These are phyloP conservation scores for Lethrus apterus DNA, from an alignment of 1,140 invertebrate species.

Conservation along the genomic window DNA sequence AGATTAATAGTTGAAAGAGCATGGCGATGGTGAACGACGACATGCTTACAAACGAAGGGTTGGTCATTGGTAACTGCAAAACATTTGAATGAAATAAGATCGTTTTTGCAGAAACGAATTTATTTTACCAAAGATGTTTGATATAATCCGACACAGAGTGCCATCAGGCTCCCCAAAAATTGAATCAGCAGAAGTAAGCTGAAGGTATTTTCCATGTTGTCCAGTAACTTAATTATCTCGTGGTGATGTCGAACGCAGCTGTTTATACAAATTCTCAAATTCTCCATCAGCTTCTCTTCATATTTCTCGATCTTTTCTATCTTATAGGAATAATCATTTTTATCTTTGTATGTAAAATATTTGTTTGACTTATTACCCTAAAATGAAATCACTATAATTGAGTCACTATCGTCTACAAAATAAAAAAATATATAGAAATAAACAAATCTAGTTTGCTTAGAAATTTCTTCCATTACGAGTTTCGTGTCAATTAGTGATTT, in stretches of 20 bases:
- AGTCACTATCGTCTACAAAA: no score
- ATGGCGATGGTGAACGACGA: conserved; percentile 3
- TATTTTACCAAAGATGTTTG: conserved; percentile 19
- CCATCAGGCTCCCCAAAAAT: conserved; percentile 17
- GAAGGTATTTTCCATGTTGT: conserved; percentile 17
- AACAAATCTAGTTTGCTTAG: no score
- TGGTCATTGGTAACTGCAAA: conserved; percentile 4
- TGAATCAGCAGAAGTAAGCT: conserved; percentile 19
- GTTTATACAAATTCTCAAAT: conserved; percentile 4
- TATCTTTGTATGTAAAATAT: no score
- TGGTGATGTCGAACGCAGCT: conserved; percentile 15
- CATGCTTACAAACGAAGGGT: conserved; percentile 2
- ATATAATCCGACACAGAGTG: conserved; percentile 20
- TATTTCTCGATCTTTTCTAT: conserved; percentile 1
- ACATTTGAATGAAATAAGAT: neutral
- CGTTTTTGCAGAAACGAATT: neutral
- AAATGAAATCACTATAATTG: no score
- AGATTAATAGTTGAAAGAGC: conserved; percentile 10
- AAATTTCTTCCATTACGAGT: no score
- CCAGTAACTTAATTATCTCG: conserved; percentile 16
- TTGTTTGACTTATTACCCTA: no score
- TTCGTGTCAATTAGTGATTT: no score
- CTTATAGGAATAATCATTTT: neutral
- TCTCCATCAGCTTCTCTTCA: neutral
- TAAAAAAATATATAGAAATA: no score